Evolutionary conservation across 2,888 invertebrate genomes (phyloP), one percentile per base, ranked within the genome.

Genomic region (Sarcophaga rosellei): DNA sequence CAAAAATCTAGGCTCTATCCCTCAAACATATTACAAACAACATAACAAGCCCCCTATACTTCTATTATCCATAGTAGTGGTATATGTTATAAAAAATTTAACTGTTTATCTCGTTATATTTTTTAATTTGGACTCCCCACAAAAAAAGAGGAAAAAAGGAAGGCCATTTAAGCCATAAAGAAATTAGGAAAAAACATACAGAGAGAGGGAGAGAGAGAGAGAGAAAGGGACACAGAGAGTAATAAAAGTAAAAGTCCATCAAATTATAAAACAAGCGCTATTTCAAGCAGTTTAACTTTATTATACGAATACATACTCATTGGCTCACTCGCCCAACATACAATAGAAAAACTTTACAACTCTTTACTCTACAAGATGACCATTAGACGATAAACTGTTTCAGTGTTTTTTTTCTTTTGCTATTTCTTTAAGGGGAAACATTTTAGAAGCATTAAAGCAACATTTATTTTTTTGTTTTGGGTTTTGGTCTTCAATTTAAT

Each of bases 211-310:
- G 53, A 15, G 15, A 47, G 15, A 63, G 23, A 21, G 23, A 69
- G n/a, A 45, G 45, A 35, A n/a, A 47, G 68, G 20, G 68, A 69
- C n/a, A 69, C 12, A 69, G 15, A 69, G 45, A n/a, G 17, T 3
- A 23, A 45, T 10, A 81, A 84, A 81, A 86, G 84, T 84, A 86
- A 86, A 86, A 86, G 86, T 86, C 77, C 83, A 74, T 77, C 76
- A 73, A 21, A 68, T 53, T 53, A 53, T 10, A 15, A 73, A 65
- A 11, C 15, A 63, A 81, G 62, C 68, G 68, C 15, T 15, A 17
- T 53, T 53, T 15, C 8, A 8, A 35, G 35, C 35, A 35, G 35
- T 3, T 35, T 35, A 35, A 35, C 35, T 35, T 35, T 35, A 35
- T 35, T 35, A 35, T 35, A 35, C 35, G 25, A 25, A 25, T 25